phyloP scores from a whole-genome alignment of 2,797 vertebrate genomes.

The Phaenicophaeus curvirostris region DNA sequence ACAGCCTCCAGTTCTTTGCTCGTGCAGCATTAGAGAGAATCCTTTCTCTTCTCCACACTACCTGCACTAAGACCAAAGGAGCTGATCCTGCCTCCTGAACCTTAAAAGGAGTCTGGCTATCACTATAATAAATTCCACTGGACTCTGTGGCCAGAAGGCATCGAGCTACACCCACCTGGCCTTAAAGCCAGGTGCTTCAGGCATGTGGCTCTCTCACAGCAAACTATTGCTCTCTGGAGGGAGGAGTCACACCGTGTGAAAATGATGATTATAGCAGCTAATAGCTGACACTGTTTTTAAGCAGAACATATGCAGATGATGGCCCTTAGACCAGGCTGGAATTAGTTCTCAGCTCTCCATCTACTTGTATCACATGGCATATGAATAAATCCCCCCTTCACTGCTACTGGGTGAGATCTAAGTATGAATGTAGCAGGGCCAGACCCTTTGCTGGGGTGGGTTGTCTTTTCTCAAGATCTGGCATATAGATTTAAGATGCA shows the following conservation, averaged over 20 bases:
- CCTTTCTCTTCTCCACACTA: neutral
- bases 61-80: neutral
- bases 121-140: neutral
- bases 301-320: neutral
- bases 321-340: neutral
- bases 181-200: neutral
- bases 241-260: neutral
- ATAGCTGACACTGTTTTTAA: neutral
- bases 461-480: neutral
- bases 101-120: fast-evolving
- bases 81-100: neutral
- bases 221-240: neutral
- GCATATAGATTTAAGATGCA: neutral
- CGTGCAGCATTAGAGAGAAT: neutral
- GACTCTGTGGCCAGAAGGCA: neutral
- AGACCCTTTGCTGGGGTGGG: neutral
- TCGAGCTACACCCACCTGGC: neutral
- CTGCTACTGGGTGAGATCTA: neutral
- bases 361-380: fast-evolving
- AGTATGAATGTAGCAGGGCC: fast-evolving
- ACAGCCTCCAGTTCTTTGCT: neutral
- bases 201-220: neutral
- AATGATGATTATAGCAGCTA: neutral
- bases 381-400: neutral
- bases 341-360: neutral